Evolutionary conservation across 2,113 vertebrate species (phyloP), one percentile per base, ranked within the genome.

Genomic region (Campylomormyrus numenius): DNA sequence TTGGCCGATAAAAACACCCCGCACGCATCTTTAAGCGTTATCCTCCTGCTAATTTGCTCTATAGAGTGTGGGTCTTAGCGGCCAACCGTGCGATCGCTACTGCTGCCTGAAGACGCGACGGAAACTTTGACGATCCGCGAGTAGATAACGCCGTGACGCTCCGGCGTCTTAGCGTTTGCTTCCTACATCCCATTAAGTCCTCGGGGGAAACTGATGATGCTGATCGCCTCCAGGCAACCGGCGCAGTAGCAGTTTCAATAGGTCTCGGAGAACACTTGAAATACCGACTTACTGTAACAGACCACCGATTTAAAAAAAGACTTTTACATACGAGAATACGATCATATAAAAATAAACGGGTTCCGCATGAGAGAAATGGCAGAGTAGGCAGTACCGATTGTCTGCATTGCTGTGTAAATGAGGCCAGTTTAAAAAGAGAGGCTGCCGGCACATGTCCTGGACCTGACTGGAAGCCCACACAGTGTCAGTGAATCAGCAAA

Each of bases 401-500:
- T 85, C 83, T 48, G 83, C 83, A 85, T 48, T 85, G 83, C 39
- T 85, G 42, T 45, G 42, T 48, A 85, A 45, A 85, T 45, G 83
- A 85, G 39, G 42, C 83, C 83, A 46, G 39, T 48, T 48, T 48
- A 24, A 85, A 45, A 85, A 70, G 77, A 39, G 45, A 45, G 83
- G 45, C 83, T 85, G 77, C 19, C 77, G 77, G 42, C 35, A 83
- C 77, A 83, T 83, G 42, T 85, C 42, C 83, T 85, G 83, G 83
- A 85, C 80, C 80, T 46, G 42, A 45, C 42, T 85, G 42, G 39
- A 48, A 85, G 42, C 83, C 83, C 83, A 85, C 80, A 85, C 35
- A 85, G 21, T 85, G 83, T 85, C 83, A 48, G 83, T 85, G 83
- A 85, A 85, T 85, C 83, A 85, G 83, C 83, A 48, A 48, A 85